Percentiles rank a stretch among this genome's conserved stretches.
These are phyloP conservation scores for Corythornis leucogaster DNA, from an alignment of 2,797 vertebrate species.

Conservation along the genomic window DNA sequence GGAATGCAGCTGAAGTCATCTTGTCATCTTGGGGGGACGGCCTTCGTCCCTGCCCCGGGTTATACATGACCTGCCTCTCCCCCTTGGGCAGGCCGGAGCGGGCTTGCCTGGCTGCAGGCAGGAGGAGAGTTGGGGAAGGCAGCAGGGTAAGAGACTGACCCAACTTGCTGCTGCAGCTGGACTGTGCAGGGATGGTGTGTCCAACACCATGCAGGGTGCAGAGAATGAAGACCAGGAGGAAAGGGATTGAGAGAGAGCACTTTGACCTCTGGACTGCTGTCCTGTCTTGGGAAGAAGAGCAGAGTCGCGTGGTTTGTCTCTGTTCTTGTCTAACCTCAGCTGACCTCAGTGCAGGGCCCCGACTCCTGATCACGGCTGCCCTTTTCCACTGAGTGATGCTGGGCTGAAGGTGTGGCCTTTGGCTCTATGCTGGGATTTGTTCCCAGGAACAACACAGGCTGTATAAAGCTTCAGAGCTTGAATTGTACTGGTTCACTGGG, in stretches of 20 bases:
- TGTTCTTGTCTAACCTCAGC: background rate
- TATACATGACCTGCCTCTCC: constrained; percentile 77
- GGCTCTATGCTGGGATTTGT: background rate
- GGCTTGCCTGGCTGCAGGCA: background rate
- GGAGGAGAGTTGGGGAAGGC: background rate
- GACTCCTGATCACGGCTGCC: accelerated
- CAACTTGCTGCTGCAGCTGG: background rate
- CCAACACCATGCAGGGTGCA: accelerated
- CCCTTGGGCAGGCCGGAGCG: background rate
- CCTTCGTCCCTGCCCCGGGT: constrained; percentile 32
- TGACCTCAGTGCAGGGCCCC: background rate
- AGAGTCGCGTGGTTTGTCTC: accelerated
- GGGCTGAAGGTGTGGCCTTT: background rate
- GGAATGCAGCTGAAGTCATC: constrained; percentile 89
- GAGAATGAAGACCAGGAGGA: background rate
- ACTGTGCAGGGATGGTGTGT: accelerated
- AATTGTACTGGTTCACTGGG: background rate
- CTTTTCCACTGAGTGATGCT: accelerated
- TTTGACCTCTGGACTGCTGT: background rate
- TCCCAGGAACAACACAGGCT: background rate
- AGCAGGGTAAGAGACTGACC: background rate
- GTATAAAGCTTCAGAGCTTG: background rate
- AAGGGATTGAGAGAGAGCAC: background rate
- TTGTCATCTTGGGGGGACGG: constrained; percentile 81
- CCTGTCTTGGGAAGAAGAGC: background rate